Percentiles rank a stretch among this genome's conserved stretches.
Conservation (phyloP, 2,797 vertebrate species). For the Clamator glandarius region DNA sequence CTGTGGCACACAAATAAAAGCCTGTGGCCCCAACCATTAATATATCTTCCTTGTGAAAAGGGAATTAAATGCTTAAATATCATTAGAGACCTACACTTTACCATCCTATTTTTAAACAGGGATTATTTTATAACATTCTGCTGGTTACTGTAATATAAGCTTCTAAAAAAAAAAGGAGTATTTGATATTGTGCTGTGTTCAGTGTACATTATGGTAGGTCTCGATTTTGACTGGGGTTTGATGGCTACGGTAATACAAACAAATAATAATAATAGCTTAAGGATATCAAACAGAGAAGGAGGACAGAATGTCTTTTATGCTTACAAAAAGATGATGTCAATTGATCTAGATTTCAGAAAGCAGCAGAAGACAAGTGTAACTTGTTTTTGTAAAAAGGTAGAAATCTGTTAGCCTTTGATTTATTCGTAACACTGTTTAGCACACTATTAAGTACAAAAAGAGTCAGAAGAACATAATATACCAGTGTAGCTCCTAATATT, state of each 20-base stretch:
- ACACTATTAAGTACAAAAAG: conserved; percentile 70
- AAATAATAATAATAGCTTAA: conserved; percentile 70
- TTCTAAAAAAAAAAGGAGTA: conserved; percentile 1
- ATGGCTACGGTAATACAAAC: conserved; percentile 32
- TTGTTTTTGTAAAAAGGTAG: conserved; percentile 68
- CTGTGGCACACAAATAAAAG: not conserved
- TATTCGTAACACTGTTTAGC: conserved; percentile 64
- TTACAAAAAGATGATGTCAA: conserved; percentile 73
- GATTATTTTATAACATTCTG: conserved; percentile 10
- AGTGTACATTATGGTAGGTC: not conserved
- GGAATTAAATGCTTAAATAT: not conserved
- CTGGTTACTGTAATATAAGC: not conserved
- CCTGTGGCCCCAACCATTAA: not conserved
- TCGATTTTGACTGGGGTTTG: conserved; percentile 44
- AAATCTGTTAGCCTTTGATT: conserved; percentile 72
- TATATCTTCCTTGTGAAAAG: not conserved
- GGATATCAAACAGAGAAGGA: conserved; percentile 60
- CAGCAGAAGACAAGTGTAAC: conserved; percentile 59
- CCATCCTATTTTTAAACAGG: not conserved
- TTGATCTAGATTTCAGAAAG: conserved; percentile 71
- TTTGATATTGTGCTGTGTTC: not conserved
- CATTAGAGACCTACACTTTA: not conserved
- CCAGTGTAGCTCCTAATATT: conserved; percentile 33
- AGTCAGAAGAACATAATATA: conserved; percentile 45
- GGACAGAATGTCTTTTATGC: conserved; percentile 59